Evolutionary conservation across 2,888 invertebrate genomes (phyloP).

Genomic region (Choreutis nemorana): DNA sequence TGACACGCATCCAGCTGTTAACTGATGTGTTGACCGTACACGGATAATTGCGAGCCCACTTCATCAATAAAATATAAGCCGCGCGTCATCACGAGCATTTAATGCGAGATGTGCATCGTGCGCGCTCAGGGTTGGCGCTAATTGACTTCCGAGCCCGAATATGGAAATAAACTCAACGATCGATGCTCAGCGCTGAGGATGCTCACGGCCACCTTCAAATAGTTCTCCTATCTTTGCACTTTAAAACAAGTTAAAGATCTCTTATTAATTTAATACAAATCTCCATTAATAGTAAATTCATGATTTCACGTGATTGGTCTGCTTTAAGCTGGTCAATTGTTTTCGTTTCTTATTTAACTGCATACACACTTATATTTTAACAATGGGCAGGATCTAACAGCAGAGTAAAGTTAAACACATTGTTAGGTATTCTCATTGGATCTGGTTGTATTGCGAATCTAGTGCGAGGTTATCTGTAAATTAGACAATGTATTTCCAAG

Average conservation of each 20-base stretch:
- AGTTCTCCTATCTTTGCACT: too few relatives aligned
- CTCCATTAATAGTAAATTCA: too few relatives aligned
- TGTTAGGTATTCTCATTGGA: constrained; percentile 18
- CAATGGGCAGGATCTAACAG: too few relatives aligned
- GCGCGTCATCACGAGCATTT: constrained; percentile 27
- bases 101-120: constrained; percentile 18
- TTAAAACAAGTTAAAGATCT: too few relatives aligned
- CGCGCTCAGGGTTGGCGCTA: constrained; percentile 33
- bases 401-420: neutral
- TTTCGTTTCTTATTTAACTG: too few relatives aligned
- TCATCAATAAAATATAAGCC: constrained; percentile 31
- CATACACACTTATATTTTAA: too few relatives aligned
- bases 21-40: constrained; percentile 30
- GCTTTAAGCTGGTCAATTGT: too few relatives aligned
- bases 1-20: constrained; percentile 33
- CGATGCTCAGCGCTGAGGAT: neutral
- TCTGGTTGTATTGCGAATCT: constrained; percentile 49
- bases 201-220: too few relatives aligned
- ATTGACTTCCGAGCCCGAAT: constrained; percentile 34
- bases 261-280: too few relatives aligned
- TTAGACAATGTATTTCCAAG: constrained; percentile 38
- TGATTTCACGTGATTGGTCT: too few relatives aligned
- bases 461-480: constrained; percentile 34
- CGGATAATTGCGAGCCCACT: constrained; percentile 31
- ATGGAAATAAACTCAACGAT: constrained; percentile 16